These are phyloP conservation scores for Drosophila lacicola DNA, from an alignment of 2,888 invertebrate genomes.

Conservation along the genomic window DNA sequence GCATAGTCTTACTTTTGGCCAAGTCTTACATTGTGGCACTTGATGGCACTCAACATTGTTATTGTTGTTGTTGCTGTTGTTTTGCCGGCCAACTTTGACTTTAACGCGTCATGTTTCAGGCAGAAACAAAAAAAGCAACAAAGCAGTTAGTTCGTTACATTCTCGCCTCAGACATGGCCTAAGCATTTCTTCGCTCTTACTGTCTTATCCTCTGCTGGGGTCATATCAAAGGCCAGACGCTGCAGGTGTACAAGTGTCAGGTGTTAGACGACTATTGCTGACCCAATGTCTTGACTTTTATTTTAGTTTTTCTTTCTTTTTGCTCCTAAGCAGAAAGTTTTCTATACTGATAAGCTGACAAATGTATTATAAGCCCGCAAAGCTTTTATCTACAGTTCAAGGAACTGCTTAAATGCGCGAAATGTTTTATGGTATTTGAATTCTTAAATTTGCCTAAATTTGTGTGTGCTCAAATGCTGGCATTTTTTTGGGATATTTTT, in stretches of 20 bases:
- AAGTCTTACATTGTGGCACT: constrained; percentile 51
- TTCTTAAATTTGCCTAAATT: neutral
- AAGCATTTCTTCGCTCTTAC: constrained; percentile 37
- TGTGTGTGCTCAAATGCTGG: neutral
- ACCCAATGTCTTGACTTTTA: constrained; percentile 41
- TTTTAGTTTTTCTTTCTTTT: neutral
- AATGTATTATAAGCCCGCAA: constrained; percentile 12
- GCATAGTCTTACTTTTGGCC: constrained; percentile 48
- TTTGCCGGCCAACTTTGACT: constrained; percentile 62
- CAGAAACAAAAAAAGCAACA: constrained; percentile 22
- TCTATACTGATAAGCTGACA: constrained; percentile 28
- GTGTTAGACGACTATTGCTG: constrained; percentile 24
- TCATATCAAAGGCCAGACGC: constrained; percentile 32
- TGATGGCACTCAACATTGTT: constrained; percentile 45
- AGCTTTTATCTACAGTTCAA: constrained; percentile 14
- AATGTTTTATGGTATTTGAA: neutral
- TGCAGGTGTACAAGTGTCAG: constrained; percentile 33
- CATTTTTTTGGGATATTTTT: too few species aligned
- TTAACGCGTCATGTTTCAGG: constrained; percentile 65
- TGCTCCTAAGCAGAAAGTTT: constrained; percentile 4
- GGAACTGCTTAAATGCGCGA: neutral
- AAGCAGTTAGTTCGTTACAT: constrained; percentile 37
- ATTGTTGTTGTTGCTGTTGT: constrained; percentile 27
- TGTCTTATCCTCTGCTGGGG: constrained; percentile 23
- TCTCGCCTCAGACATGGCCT: constrained; percentile 56